Percentiles rank a stretch among this genome's conserved stretches.
phyloP scores from a whole-genome alignment of 2,797 vertebrate genomes.

The Gastrophryne carolinensis region DNA sequence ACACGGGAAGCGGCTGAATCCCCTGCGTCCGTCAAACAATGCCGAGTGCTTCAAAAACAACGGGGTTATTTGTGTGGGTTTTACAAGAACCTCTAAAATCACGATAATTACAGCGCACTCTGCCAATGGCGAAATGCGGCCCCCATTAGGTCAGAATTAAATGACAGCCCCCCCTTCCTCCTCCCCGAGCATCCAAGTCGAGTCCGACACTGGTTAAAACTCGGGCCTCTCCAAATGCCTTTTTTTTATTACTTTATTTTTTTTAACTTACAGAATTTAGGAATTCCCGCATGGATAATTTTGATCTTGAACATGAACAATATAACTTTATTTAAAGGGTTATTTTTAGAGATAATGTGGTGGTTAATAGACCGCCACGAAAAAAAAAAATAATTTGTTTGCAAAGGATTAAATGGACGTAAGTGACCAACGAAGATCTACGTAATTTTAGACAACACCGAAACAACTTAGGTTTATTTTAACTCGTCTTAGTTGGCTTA shows the following conservation, averaged over 20 bases:
- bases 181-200: constrained; percentile 8
- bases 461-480: no score
- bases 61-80: constrained; percentile 52
- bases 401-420: no score
- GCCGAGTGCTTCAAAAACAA: constrained; percentile 34
- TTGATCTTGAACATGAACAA: constrained; percentile 22
- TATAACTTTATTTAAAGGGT: constrained; percentile 30
- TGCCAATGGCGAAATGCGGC: constrained; percentile 7
- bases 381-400: no score
- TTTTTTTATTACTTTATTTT: no score
- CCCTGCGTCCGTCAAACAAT: constrained; percentile 44
- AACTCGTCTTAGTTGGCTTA: no score
- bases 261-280: constrained; percentile 10
- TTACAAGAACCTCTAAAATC: constrained; percentile 42
- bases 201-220: not conserved
- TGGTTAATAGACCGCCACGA: no score
- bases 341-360: constrained; percentile 32
- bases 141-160: constrained; percentile 44
- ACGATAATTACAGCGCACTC: constrained; percentile 43
- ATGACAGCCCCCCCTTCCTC: constrained; percentile 27
- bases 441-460: no score
- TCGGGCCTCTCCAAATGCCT: constrained; percentile 35
- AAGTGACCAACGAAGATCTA: no score
- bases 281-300: constrained; percentile 46
- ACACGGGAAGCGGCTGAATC: constrained; percentile 33